Base-by-base conservation (phyloP, 2,113 vertebrate species). In the Aegypius monachus region DNA sequence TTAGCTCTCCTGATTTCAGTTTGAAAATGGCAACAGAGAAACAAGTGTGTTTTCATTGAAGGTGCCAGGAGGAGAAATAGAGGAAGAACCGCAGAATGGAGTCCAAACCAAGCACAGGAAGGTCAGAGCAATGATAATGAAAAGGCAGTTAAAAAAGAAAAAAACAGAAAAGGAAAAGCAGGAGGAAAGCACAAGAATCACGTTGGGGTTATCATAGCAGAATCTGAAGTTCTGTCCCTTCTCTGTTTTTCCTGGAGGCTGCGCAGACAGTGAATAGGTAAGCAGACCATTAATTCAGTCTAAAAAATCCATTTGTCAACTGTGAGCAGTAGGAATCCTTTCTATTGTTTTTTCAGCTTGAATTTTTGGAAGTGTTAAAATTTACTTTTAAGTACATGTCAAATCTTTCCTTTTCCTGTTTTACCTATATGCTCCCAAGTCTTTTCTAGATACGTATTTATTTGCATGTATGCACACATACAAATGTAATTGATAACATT, bases 271-370 rank as follows among this genome's bases (percentile, higher is more conserved):
- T 22, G 84, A 73, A 75, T 82, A 93, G 74, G 63, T 82, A 96
- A 95, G 81, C 23, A 95, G 45, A 40, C 29, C 38, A 67, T 85
- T 93, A 91, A 87, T 91, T 32, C 81, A 25, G 22, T 43, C 50
- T 82, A 78, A 96, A 93, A 94, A 86, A 85, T 67, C 45, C 78
- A 23, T 79, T 93, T 90, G 42, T 90, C 93, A 80, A 10, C 22
- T 70, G 31, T 40, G 38, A 91, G 48, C 66, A 40, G 81, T 21
- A 73, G 84, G 78, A 90, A 90, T 72, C 53, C 65, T 29, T 94
- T 32, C 56, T 77, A 22, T 80, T 95, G 71, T 88, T 97, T 97
- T 94, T 91, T 80, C 88, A 96, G 88, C 85, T 97, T 89, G 52
- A 89, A 71, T 73, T 92, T 59, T 81, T 63, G 36, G 86, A 95